Base-by-base conservation (phyloP, 2,113 vertebrate species). In the Mormyrus iriodes region DNA sequence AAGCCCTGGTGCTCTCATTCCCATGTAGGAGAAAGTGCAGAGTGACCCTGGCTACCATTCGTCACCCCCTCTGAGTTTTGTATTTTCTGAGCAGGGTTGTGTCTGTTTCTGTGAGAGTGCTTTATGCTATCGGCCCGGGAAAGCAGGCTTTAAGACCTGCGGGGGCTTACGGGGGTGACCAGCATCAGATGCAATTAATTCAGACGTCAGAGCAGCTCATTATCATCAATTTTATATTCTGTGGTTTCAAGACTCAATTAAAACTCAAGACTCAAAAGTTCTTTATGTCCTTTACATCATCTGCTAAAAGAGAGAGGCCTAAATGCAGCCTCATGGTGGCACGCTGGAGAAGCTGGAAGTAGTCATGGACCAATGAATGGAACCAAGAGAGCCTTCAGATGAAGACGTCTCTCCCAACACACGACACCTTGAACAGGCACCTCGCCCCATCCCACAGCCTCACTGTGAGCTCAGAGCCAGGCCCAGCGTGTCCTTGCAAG, bases 381-480 rank as follows among this genome's bases (percentile, higher is more conserved):
- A 27, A 27, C 58, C 58, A 3, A 21, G 65, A 15, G n/a, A 73
- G 65, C 31, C 31, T 17, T 76, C 69, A 19, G 15, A 7, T 76
- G 69, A 76, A 76, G 31, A 39, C 31, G 1, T 19, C 31, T 76
- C 69, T 76, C 31, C 69, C 9, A 19, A 6, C 1, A 39, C 35
- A 2, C 24, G 15, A 17, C 19, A 76, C 69, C 35, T 15, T 1
- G 4, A 76, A 13, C 12, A 39, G 35, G 3, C 4, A 17, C 15
- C 69, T 76, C 13, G 15, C 2, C 15, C 15, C 10, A 24, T 31
- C 65, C 65, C 1, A 1, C 65, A 35, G 27, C n/a, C n/a, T n/a
- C n/a, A n/a, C n/a, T n/a, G n/a, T n/a, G n/a, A n/a, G n/a, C 27
- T 69, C 55, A 69, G 65, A 27, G 24, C 27, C 24, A 82, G 92